Percentiles rank a stretch among this genome's conserved stretches.
Evolutionary conservation across 2,113 vertebrate genomes (phyloP).

Genomic region (Prunella fulvescens): DNA sequence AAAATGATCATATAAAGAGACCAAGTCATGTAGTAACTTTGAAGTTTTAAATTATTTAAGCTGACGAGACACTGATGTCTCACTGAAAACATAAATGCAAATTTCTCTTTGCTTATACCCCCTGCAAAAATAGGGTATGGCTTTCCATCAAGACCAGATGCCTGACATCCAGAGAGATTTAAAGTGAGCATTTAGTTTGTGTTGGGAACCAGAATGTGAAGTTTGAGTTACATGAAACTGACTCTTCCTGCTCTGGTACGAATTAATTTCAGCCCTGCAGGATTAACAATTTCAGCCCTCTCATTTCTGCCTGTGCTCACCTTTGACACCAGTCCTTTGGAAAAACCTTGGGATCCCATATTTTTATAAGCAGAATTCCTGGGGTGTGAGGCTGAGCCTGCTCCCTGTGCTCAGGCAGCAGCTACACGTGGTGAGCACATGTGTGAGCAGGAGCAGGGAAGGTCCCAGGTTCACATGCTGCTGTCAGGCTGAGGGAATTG

Average conservation of each 20-base stretch:
- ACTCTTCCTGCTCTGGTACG: neutral
- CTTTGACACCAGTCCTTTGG: conserved; percentile 34
- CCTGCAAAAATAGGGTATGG: conserved; percentile 11
- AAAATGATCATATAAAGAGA: neutral
- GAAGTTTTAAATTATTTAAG: conserved; percentile 44
- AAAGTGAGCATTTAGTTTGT: conserved; percentile 35
- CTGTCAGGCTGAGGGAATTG: neutral
- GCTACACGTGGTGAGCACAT: conserved; percentile 19
- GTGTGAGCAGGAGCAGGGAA: neutral
- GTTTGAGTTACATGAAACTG: neutral
- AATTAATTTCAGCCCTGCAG: conserved; percentile 6
- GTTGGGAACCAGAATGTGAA: neutral
- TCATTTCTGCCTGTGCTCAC: conserved; percentile 42
- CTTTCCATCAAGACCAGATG: conserved; percentile 50
- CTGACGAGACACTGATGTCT: neutral
- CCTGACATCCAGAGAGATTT: neutral
- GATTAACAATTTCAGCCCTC: conserved; percentile 35
- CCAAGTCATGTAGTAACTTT: neutral
- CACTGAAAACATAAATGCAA: conserved; percentile 43
- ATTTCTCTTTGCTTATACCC: neutral
- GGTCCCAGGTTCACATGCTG: neutral
- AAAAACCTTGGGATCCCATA: conserved; percentile 20
- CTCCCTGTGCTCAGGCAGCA: conserved; percentile 1
- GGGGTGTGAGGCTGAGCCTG: neutral
- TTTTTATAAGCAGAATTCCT: conserved; percentile 34